Evolutionary conservation across 2,797 vertebrate genomes (phyloP).

Genomic region (Uromys caudimaculatus): DNA sequence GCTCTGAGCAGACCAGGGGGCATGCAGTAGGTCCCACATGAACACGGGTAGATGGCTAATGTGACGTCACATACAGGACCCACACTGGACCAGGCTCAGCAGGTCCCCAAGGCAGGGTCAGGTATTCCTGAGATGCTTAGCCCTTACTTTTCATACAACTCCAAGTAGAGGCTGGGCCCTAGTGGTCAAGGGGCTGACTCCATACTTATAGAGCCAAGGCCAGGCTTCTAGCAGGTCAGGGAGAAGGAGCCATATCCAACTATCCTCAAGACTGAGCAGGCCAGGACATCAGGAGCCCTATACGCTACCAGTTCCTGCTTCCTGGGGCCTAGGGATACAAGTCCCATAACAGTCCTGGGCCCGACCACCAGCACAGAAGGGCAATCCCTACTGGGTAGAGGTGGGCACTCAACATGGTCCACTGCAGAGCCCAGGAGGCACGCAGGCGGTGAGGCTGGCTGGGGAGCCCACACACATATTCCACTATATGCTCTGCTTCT

Average conservation of each 20-base stretch:
- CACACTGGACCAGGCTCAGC: too few relatives aligned
- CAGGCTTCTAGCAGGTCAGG: not conserved
- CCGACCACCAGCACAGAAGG: not conserved
- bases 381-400: not conserved
- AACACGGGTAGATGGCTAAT: not conserved
- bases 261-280: not conserved
- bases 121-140: not conserved
- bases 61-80: not conserved
- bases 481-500: not conserved
- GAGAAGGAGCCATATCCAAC: not conserved
- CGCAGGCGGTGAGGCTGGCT: not conserved
- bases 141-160: not conserved
- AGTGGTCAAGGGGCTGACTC: fast-evolving
- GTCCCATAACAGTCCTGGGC: not conserved
- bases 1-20: not conserved
- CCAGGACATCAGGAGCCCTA: not conserved
- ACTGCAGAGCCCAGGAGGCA: not conserved
- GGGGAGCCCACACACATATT: not conserved
- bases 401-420: not conserved
- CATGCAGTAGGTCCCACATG: not conserved
- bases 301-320: not conserved
- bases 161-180: too few relatives aligned
- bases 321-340: fast-evolving
- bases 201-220: not conserved
- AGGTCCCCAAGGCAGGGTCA: not conserved